A percentile compares a stretch with the other conserved stretches of the same genome.
phyloP scores from a whole-genome alignment of 2,797 vertebrate species.

The Manis pentadactyla region DNA sequence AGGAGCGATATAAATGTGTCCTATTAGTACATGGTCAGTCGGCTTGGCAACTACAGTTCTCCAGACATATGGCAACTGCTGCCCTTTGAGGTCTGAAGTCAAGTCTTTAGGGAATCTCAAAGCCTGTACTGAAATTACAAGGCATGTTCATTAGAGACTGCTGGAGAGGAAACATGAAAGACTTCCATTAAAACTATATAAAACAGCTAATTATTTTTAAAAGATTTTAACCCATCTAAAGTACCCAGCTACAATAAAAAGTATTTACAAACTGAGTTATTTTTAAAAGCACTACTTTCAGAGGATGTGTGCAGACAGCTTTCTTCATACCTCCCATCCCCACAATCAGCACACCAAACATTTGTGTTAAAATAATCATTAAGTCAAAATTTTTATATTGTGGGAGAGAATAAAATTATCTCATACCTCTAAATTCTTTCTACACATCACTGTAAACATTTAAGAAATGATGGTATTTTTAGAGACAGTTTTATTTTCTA shows the following conservation, averaged over 20 bases:
- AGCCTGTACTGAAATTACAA: constrained; percentile 86
- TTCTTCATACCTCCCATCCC: background rate
- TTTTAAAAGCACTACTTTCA: constrained; percentile 73
- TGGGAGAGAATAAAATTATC: constrained; percentile 29
- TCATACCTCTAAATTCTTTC: constrained; percentile 17
- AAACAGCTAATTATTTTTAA: constrained; percentile 88
- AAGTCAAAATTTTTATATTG: background rate
- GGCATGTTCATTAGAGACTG: constrained; percentile 88
- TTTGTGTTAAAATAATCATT: constrained; percentile 15
- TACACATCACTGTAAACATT: background rate
- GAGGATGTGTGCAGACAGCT: background rate
- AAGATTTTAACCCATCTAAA: constrained; percentile 85
- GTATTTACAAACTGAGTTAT: constrained; percentile 79
- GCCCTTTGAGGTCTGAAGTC: constrained; percentile 90
- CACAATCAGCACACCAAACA: background rate
- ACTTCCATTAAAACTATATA: constrained; percentile 85
- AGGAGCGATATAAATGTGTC: constrained; percentile 87
- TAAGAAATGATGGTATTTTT: constrained; percentile 17
- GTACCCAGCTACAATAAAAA: constrained; percentile 80
- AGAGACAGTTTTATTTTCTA: background rate
- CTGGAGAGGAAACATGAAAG: constrained; percentile 87
- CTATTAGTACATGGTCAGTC: constrained; percentile 88
- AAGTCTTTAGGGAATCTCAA: constrained; percentile 88
- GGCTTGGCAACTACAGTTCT: constrained; percentile 86
- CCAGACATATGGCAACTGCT: constrained; percentile 90